These are phyloP conservation scores for Leptoteleia sp. DNA, from an alignment of 1,140 invertebrate genomes.

Conservation along the genomic window DNA sequence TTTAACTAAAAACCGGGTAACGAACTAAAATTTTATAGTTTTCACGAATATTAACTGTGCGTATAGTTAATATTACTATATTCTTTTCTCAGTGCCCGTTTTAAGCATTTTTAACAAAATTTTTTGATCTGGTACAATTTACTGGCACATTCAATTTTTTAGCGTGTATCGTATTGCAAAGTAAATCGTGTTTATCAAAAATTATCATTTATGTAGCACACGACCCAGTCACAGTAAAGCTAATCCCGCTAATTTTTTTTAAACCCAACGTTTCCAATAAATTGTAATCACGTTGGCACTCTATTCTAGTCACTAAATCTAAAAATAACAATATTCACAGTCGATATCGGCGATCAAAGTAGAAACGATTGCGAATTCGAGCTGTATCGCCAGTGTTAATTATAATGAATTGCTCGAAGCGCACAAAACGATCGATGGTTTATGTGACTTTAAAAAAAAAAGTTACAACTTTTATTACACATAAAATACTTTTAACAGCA, in stretches of 20 bases:
- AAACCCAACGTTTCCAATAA: conserved; percentile 44
- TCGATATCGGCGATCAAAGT: conserved; percentile 53
- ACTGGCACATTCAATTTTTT: too few species aligned
- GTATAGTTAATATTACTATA: too few species aligned
- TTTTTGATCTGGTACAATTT: too few species aligned
- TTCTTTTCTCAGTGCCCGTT: too few species aligned
- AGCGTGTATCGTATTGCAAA: too few species aligned
- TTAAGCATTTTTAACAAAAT: too few species aligned
- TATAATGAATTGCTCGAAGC: conserved; percentile 22
- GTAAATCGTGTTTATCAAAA: conserved; percentile 23
- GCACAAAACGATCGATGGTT: not conserved
- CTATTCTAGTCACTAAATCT: conserved; percentile 35
- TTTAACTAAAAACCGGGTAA: too few species aligned
- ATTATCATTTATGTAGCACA: conserved; percentile 33
- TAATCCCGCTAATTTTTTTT: conserved; percentile 22
- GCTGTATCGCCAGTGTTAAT: conserved; percentile 32
- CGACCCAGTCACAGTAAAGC: conserved; percentile 13
- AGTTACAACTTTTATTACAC: too few species aligned
- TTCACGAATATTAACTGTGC: too few species aligned
- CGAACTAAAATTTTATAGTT: too few species aligned
- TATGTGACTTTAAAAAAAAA: too few species aligned
- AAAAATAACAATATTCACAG: conserved; percentile 51
- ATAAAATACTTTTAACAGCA: too few species aligned
- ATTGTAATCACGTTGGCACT: conserved; percentile 44
- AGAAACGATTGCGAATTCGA: conserved; percentile 45